These are phyloP conservation scores for Bagarius yarrelli DNA, from an alignment of 2,113 vertebrate genomes.

Conservation along the genomic window DNA sequence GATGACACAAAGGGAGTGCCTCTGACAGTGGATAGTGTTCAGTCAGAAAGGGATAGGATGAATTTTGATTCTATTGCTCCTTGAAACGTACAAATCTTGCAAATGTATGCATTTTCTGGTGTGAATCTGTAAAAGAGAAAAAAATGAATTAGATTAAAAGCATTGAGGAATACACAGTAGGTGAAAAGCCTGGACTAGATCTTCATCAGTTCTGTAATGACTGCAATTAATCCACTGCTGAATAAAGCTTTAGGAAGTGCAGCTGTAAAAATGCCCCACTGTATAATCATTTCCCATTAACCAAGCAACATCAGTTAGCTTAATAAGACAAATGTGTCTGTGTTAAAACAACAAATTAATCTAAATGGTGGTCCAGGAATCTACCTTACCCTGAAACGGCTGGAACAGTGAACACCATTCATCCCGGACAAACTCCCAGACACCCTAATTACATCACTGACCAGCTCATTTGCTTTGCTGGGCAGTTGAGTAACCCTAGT, in stretches of 20 bases:
- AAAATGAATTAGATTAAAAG: not conserved
- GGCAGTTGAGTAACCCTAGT: slow-evolving; percentile 45
- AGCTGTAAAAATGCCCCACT: slow-evolving; percentile 8
- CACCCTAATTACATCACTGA: slow-evolving; percentile 49
- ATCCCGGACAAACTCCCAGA: slow-evolving; percentile 39
- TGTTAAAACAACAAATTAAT: slow-evolving; percentile 42
- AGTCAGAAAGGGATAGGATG: slow-evolving; percentile 43
- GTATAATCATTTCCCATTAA: slow-evolving; percentile 12
- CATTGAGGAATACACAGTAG: not conserved
- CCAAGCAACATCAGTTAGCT: slow-evolving; percentile 29
- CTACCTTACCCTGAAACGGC: slow-evolving; percentile 11
- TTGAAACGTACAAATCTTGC: slow-evolving; percentile 50
- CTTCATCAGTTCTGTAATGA: slow-evolving; percentile 16
- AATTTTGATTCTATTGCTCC: slow-evolving; percentile 49
- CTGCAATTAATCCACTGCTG: slow-evolving; percentile 6
- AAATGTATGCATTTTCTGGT: slow-evolving; percentile 49
- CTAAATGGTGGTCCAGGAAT: slow-evolving; percentile 14
- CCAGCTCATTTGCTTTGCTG: slow-evolving; percentile 50
- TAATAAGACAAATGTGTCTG: slow-evolving; percentile 40
- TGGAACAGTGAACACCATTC: slow-evolving; percentile 35
- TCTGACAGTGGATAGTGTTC: slow-evolving; percentile 35
- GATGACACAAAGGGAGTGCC: slow-evolving; percentile 15
- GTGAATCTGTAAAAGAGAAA: slow-evolving; percentile 51
- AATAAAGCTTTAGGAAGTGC: not conserved
- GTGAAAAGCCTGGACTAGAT: slow-evolving; percentile 9